Evolutionary conservation across 2,888 invertebrate species (phyloP), one percentile per base, ranked within the genome.

Genomic region (Falcaria lacertinaria): DNA sequence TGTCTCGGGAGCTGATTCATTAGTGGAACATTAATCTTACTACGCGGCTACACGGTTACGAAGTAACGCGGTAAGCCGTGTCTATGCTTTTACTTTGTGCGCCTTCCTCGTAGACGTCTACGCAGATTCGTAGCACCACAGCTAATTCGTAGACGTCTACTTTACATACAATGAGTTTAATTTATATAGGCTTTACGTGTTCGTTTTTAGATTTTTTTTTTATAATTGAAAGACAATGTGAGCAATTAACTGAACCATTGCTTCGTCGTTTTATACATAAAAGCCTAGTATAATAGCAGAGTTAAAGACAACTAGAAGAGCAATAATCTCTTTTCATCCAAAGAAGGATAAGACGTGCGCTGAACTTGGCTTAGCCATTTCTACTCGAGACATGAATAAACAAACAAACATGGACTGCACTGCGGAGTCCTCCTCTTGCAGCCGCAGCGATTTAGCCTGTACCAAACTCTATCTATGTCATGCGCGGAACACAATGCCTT

Each of bases 1-100:
- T 83, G 83, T 84, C 82, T 78, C 79, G 64, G 64, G 53, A 70
- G 80, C 81, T 81, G 82, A 83, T 81, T 84, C 82, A 83, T 81
- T 81, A 80, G 73, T 52, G 66, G 65, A 64, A 69, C 80, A 80
- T 83, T 81, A 82, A 83, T 80, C 80, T 81, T 70, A 57, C 65
- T 68, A 58, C 62, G 67, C 64, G 69, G 72, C 68, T 64, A 62
- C 69, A 57, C 49, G 48, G 57, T 60, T 60, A 62, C 64, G 61
- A 65, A 54, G 53, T 56, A 63, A 65, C 69, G 63, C 64, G 60
- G 66, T 67, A 63, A 69, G 19, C 17, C 6, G 5, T 36, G 16
- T 16, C 36, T 36, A 35, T 35, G 36, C 13, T 14, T 17, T 22
- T 22, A 36, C 19, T 7, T 17, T 17, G 11, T n/a, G n/a, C 19